phyloP scores from a whole-genome alignment of 2,113 vertebrate genomes.

The Triplophysa tibetana region DNA sequence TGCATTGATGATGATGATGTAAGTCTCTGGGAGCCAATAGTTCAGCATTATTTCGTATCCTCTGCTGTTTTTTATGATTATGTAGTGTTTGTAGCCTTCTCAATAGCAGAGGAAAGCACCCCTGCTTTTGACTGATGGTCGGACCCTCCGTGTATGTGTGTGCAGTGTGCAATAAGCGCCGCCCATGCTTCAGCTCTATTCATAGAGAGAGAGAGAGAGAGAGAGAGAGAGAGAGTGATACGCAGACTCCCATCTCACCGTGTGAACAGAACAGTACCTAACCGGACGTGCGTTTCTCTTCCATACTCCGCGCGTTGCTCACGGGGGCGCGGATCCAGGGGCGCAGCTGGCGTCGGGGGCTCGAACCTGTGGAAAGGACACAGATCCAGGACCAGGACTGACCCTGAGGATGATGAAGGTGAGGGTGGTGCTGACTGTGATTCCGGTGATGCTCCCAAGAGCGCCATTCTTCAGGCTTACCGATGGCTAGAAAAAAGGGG shows the following conservation, averaged over 20 bases:
- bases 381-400: slow-evolving; percentile 38
- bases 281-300: slow-evolving; percentile 53
- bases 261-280: slow-evolving; percentile 39
- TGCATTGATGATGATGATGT: not conserved
- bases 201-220: slow-evolving; percentile 12
- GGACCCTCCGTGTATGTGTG: slow-evolving; percentile 17
- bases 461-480: slow-evolving; percentile 26
- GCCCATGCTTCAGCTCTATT: slow-evolving; percentile 40
- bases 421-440: slow-evolving; percentile 25
- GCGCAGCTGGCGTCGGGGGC: slow-evolving; percentile 44
- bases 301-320: slow-evolving; percentile 31
- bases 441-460: slow-evolving; percentile 9
- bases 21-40: slow-evolving; percentile 7
- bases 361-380: slow-evolving; percentile 52
- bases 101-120: slow-evolving; percentile 20
- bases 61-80: not conserved
- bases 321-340: slow-evolving; percentile 38
- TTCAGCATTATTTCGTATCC: not conserved
- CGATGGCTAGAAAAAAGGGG: not conserved
- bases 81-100: slow-evolving; percentile 32
- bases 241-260: slow-evolving; percentile 44
- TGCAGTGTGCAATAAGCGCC: slow-evolving; percentile 38
- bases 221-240: slow-evolving; percentile 28
- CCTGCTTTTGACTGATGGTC: slow-evolving; percentile 34
- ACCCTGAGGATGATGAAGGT: slow-evolving; percentile 59